Evolutionary conservation across 2,888 invertebrate genomes (phyloP), one percentile per base, ranked within the genome.

Genomic region (Pollenia angustigena): DNA sequence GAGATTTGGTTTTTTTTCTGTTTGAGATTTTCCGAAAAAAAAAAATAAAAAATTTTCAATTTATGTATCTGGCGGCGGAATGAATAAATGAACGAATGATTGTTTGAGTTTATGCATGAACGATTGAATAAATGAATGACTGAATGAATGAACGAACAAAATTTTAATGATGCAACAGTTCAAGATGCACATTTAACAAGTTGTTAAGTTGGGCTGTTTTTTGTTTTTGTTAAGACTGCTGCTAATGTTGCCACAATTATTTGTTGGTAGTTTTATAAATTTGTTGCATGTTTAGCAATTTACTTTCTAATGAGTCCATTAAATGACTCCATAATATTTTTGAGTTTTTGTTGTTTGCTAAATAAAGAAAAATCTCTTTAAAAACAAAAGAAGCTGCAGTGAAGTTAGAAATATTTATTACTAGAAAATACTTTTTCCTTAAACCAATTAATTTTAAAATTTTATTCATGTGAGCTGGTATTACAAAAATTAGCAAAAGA

Each of bases 101-200:
- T 23, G 32, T 32, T 32, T 32, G 32, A 32, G 32, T 32, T 32
- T 32, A 32, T 32, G 32, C 32, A 23, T 80, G 80, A 60, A 42
- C 66, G 74, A 50, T 18, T 81, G 64, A 68, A 74, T 81, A 56
- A 66, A 66, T 74, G 66, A 16, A 44, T 80, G n/a, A 48, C 44
- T 60, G 75, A 8, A 56, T 74, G 62, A 52, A n/a, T 44, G 56
- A 74, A 79, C 79, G 82, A 80, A 86, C 83, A 83, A 83, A 87
- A 83, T 87, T 76, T 80, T 83, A 87, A 87, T 87, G 86, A 87
- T 87, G 86, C 86, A 87, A 87, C 83, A 87, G 86, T 87, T 87
- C 83, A 87, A 87, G 86, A 87, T 87, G 86, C 83, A 83, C 86
- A 83, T 87, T 83, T 87, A 80, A 83, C 86, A 81, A 85, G 72